These are phyloP conservation scores for Lasioglossum pauxillum DNA, from an alignment of 2,888 invertebrate species.

Conservation along the genomic window DNA sequence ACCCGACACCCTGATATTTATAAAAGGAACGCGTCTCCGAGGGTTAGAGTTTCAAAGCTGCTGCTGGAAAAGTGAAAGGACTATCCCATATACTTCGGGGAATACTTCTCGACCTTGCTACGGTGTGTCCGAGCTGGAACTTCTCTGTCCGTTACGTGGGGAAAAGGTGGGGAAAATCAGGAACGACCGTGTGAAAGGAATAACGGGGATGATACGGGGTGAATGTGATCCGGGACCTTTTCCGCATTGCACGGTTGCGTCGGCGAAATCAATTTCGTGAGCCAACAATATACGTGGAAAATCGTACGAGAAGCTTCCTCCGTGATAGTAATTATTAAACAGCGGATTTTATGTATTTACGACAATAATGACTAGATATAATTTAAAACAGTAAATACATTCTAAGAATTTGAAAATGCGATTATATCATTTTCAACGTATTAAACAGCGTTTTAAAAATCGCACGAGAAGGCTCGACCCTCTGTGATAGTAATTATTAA, in stretches of 20 bases:
- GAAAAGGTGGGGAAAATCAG: slow-evolving; percentile 18
- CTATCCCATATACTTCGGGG: slow-evolving; percentile 41
- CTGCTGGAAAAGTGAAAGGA: slow-evolving; percentile 53
- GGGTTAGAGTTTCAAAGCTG: slow-evolving; percentile 60
- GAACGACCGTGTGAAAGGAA: neutral
- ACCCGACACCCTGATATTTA: slow-evolving; percentile 52
- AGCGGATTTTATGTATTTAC: too few relatives aligned
- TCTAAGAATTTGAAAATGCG: too few relatives aligned
- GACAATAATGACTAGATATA: too few relatives aligned
- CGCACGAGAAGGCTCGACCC: neutral
- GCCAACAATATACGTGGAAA: neutral
- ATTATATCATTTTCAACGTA: too few relatives aligned
- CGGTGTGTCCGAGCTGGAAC: slow-evolving; percentile 7
- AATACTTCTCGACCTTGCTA: slow-evolving; percentile 35
- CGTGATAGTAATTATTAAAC: neutral
- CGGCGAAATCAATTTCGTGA: neutral
- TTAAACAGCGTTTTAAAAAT: too few relatives aligned
- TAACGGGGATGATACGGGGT: neutral
- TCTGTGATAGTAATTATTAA: neutral
- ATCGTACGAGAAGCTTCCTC: neutral
- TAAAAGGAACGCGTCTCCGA: slow-evolving; percentile 49
- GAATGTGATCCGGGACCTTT: neutral
- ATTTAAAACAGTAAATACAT: too few relatives aligned
- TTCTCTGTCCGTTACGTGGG: neutral
- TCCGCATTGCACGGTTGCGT: neutral